Percentiles rank a stretch among this genome's conserved stretches.
Evolutionary conservation across 2,888 invertebrate species (phyloP).

Genomic region (Acleris cristana): DNA sequence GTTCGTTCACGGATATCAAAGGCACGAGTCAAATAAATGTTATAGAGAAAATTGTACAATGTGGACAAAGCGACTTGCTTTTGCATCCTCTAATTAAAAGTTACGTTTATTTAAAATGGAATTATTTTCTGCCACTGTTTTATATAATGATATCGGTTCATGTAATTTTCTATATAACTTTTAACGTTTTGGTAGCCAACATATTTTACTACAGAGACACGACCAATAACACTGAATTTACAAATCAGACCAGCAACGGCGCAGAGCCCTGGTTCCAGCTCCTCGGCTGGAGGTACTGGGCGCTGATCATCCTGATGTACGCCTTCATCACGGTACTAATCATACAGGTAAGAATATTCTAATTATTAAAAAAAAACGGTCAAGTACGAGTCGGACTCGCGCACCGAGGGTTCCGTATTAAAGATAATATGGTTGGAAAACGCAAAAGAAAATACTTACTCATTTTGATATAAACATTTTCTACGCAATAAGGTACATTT

Average conservation of each 20-base stretch:
- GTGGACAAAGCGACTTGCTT: conserved; percentile 8
- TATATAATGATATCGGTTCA: conserved; percentile 1
- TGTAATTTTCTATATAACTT: neutral
- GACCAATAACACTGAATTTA: neutral
- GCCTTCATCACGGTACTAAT: neutral
- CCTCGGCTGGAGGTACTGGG: neutral
- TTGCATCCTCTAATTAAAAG: conserved; percentile 13
- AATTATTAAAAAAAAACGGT: too few relatives aligned
- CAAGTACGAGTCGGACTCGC: too few relatives aligned
- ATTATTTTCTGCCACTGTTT: conserved; percentile 1
- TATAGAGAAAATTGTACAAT: conserved; percentile 13
- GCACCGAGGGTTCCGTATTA: too few relatives aligned
- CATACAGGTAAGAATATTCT: neutral
- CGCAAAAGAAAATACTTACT: too few relatives aligned
- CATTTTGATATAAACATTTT: too few relatives aligned
- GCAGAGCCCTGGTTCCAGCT: neutral
- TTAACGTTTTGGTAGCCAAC: conserved; percentile 4
- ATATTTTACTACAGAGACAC: neutral
- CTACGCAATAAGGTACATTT: too few relatives aligned
- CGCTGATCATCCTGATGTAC: neutral
- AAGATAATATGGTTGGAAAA: too few relatives aligned
- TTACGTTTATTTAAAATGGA: conserved; percentile 12
- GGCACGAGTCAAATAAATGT: conserved; percentile 8
- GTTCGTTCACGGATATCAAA: neutral
- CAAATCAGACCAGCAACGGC: neutral